Percentiles rank a stretch among this genome's conserved stretches.
These are phyloP conservation scores for Centropristis striata DNA, from an alignment of 2,113 vertebrate species.

Conservation along the genomic window DNA sequence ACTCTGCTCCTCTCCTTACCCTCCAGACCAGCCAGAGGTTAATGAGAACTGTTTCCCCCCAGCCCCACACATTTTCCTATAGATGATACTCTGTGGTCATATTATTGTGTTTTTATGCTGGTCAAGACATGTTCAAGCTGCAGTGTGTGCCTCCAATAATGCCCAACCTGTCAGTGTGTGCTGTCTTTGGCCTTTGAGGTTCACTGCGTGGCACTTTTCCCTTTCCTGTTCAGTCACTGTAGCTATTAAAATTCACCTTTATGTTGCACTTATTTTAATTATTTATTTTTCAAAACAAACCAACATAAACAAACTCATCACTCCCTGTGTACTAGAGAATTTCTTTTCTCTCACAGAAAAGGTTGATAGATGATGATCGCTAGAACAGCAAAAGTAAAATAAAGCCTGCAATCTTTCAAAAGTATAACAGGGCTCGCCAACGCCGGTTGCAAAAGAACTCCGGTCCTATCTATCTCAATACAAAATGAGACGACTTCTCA, in stretches of 20 bases:
- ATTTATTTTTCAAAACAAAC: neutral
- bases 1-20: conserved; percentile 34
- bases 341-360: too few relatives aligned
- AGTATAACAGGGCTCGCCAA: too few relatives aligned
- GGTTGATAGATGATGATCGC: neutral
- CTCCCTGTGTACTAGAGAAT: neutral
- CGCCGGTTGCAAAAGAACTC: too few relatives aligned
- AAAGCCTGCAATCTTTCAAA: too few relatives aligned
- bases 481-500: too few relatives aligned
- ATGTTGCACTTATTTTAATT: neutral
- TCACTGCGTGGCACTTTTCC: conserved; percentile 10
- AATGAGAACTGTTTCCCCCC: conserved; percentile 47
- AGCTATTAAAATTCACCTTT: neutral
- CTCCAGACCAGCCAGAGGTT: conserved; percentile 47
- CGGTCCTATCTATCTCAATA: too few relatives aligned
- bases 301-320: too few relatives aligned
- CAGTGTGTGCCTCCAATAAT: conserved; percentile 20
- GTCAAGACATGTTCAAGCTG: conserved; percentile 23
- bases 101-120: conserved; percentile 50
- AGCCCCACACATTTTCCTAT: conserved; percentile 33
- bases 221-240: neutral
- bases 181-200: conserved; percentile 21
- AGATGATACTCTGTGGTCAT: conserved; percentile 54
- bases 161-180: conserved; percentile 8
- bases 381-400: neutral